Evolutionary conservation across 2,888 invertebrate genomes (phyloP).

Genomic region (Mantis religiosa): DNA sequence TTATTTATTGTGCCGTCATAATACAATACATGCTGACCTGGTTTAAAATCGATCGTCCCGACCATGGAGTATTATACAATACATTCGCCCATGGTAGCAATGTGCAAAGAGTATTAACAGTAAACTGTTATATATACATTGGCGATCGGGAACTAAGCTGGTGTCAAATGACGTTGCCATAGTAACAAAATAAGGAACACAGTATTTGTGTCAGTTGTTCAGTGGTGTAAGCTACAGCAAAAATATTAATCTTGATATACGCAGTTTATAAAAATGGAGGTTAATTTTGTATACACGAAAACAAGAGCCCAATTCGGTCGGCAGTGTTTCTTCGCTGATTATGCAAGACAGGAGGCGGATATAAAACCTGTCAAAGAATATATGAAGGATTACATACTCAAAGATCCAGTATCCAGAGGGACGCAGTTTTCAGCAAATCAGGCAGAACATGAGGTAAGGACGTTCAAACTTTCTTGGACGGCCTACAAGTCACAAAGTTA

Average conservation of each 20-base stretch:
- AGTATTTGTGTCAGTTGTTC: neutral
- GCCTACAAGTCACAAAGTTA: no score
- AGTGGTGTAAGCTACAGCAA: neutral
- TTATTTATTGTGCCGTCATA: no score
- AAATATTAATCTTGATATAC: neutral
- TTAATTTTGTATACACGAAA: slow-evolving; percentile 59
- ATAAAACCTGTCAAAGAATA: slow-evolving; percentile 50
- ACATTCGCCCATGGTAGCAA: no score
- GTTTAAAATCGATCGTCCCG: no score
- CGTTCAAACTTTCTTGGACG: neutral
- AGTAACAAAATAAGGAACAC: neutral
- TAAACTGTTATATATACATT: no score
- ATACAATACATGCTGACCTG: no score
- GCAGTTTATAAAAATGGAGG: slow-evolving; percentile 17
- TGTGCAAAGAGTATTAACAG: no score
- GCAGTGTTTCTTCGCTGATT: slow-evolving; percentile 65
- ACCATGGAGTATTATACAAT: no score
- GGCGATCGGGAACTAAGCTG: no score
- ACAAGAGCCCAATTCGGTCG: slow-evolving; percentile 67
- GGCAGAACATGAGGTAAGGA: slow-evolving; percentile 60
- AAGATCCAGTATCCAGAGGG: slow-evolving; percentile 58
- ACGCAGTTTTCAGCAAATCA: slow-evolving; percentile 58
- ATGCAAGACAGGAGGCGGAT: slow-evolving; percentile 45
- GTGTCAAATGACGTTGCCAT: neutral
- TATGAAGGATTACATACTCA: slow-evolving; percentile 56